Conservation (phyloP, 2,797 vertebrate species). For the Myotis vivesi region DNA sequence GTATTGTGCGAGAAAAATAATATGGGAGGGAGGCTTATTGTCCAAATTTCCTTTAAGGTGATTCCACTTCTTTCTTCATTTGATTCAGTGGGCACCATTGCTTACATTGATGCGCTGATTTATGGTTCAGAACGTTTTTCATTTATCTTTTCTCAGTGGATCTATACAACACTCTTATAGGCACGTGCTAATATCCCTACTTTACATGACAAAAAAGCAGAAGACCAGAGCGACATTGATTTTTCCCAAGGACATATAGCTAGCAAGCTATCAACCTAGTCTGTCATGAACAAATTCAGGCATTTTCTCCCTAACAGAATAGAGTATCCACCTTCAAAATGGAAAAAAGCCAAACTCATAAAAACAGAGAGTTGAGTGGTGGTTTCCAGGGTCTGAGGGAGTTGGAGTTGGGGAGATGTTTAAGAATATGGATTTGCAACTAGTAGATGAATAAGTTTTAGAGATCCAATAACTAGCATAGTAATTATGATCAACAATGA, state of each 20-base stretch:
- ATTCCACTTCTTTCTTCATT: not conserved
- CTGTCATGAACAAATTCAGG: not conserved
- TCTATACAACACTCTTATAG: not conserved
- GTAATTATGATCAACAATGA: not conserved
- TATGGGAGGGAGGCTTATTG: not conserved
- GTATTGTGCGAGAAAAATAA: not conserved
- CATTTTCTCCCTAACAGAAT: not conserved
- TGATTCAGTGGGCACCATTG: not conserved
- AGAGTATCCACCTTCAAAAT: not conserved
- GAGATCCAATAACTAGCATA: not conserved
- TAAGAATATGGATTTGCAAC: not conserved
- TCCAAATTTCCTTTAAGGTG: not conserved
- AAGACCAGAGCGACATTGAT: not conserved
- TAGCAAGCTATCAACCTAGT: not conserved
- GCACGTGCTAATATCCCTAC: not conserved
- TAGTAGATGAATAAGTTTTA: not conserved
- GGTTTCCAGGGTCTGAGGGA: not conserved
- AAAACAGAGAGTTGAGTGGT: not conserved
- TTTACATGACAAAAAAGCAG: not conserved
- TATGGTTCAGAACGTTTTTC: not conserved
- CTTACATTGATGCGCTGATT: not conserved
- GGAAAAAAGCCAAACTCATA: not conserved
- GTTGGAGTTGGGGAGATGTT: not conserved
- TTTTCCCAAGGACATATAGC: not conserved
- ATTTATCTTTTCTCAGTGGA: not conserved